Base-by-base conservation (phyloP, 30 jellyfish, hydroid and myxozoan species). In the Aurelia sp. region DNA sequence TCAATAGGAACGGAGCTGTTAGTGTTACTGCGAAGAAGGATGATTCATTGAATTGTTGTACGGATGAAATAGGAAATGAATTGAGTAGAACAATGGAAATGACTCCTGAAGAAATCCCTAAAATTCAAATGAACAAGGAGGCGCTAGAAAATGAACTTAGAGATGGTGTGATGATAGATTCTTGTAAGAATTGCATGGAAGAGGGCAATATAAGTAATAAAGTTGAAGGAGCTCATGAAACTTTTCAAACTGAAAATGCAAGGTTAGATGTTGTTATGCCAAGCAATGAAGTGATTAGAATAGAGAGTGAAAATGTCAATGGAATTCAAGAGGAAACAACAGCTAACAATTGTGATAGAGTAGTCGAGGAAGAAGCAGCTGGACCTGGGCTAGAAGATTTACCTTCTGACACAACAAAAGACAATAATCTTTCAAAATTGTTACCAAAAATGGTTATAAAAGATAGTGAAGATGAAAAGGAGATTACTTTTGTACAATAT, bases 401-500 rank as follows among this genome's bases (percentile, higher is more conserved):
- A 2, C 18, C 81, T 21, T 40, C 41, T 44, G n/a, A 15, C 61
- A 16, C 50, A 13, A 71, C 38, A 30, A 59, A 3, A 18, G 63
- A 17, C 55, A 71, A 71, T 18, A 47, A 59, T 57, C 63, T 47
- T 22, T 72, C 88, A 62, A 27, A 85, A 15, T 59, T 70, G 16
- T n/a, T 91, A 6, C 72, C 96, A 15, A 87, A 64, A 31, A 55
- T 92, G 40, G 81, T 72, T 3, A 87, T 82, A 30, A 59, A 77
- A 12, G 97, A 80, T 11, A 74, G 72, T 38, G 88, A 64, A 16
- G 67, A 24, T 35, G 96, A 82, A 52, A 81, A 41, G 53, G 86
- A 80, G 61, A 81, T 92, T 9, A 60, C 53, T 3, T 92, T 84
- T 65, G 48, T 81, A 19, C 97, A 84, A 19, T 92, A 92, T 70